A percentile compares a stretch with the other conserved stretches of the same genome.
These are phyloP conservation scores for Arctia plantaginis DNA, from an alignment of 2,888 invertebrate genomes.

Conservation along the genomic window DNA sequence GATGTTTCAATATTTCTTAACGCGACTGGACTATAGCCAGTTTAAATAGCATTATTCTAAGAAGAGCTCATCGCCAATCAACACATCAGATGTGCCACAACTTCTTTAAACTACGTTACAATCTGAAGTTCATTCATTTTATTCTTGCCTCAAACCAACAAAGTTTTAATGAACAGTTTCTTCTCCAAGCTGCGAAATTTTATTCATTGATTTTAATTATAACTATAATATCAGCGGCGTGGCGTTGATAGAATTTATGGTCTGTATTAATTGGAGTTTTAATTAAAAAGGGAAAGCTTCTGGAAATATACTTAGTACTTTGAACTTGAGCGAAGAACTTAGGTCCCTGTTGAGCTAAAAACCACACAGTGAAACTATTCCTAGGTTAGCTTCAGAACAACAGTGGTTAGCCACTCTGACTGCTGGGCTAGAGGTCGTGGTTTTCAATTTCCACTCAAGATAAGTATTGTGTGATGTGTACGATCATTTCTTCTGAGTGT, in stretches of 20 bases:
- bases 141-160: neutral
- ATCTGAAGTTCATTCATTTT: neutral
- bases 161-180: constrained; percentile 18
- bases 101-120: too few species aligned
- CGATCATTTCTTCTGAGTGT: too few species aligned
- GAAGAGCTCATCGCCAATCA: too few species aligned
- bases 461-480: too few species aligned
- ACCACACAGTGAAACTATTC: neutral
- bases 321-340: neutral
- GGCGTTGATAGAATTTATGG: constrained; percentile 9
- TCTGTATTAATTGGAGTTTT: constrained; percentile 5
- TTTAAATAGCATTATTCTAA: too few species aligned
- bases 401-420: too few species aligned
- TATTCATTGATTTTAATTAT: constrained; percentile 17
- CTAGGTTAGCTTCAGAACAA: neutral
- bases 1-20: too few species aligned
- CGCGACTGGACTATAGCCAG: too few species aligned
- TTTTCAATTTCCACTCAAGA: too few species aligned
- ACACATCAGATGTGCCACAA: too few species aligned
- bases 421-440: too few species aligned
- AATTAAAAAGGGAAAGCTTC: constrained; percentile 1
- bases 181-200: neutral
- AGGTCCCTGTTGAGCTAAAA: neutral
- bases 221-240: neutral
- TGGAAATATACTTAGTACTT: neutral